Evolutionary conservation across 2,797 vertebrate genomes (phyloP).

Genomic region (Columba guinea): DNA sequence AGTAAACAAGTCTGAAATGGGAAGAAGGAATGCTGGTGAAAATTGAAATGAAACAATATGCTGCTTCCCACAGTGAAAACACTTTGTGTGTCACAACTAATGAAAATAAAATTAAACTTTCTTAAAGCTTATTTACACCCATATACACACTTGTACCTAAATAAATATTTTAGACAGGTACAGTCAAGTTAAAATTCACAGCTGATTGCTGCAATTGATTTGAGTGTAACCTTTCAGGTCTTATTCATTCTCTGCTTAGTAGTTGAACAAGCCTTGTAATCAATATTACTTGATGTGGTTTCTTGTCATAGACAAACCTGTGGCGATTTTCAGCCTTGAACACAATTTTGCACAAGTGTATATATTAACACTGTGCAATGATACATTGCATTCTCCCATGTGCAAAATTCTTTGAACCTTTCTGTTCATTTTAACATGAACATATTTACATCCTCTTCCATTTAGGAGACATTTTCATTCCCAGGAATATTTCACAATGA

Average conservation of each 20-base stretch:
- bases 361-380: not conserved
- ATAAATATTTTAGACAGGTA: not conserved
- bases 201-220: not conserved
- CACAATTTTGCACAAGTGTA: fast-evolving
- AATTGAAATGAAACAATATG: not conserved
- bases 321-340: not conserved
- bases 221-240: not conserved
- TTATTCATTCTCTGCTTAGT: not conserved
- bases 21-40: not conserved
- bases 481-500: not conserved
- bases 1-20: not conserved
- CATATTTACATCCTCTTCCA: not conserved
- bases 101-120: not conserved
- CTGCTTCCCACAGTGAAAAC: not conserved
- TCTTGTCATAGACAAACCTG: not conserved
- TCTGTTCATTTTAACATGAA: not conserved
- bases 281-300: not conserved
- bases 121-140: not conserved
- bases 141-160: not conserved
- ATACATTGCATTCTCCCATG: not conserved
- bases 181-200: not conserved
- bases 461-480: not conserved
- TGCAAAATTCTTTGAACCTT: not conserved
- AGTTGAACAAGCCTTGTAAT: not conserved
- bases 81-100: not conserved